Evolutionary conservation across 2,797 vertebrate genomes (phyloP), one percentile per base, ranked within the genome.

Genomic region (Dermochelys coriacea): DNA sequence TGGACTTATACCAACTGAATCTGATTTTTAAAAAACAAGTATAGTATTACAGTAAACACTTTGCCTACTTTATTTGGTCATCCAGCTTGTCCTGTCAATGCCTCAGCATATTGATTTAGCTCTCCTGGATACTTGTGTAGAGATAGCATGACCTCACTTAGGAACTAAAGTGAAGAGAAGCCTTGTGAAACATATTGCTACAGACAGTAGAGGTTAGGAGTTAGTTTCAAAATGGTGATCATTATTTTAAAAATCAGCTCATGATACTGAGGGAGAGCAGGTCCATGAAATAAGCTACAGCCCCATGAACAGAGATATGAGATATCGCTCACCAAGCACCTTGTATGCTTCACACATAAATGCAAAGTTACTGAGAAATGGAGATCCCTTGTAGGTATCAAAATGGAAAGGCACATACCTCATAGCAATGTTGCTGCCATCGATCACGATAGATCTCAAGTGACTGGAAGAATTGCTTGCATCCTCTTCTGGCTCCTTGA

Each of bases 401-500:
- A 37, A n/a, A 59, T 7, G 14, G 23, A 91, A 80, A 45, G 64
- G 55, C 49, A 80, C 98, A 98, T 98, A 99, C 99, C 99, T 99
- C 99, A 99, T 99, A 45, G 99, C 99, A 64, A 99, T 98, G 1
- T 99, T 99, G 98, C 99, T 99, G 85, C 99, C 99, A 0, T 99
- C 99, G 0, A 99, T 99, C 71, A 99, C 99, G 16, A 99, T 98
- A 4, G 99, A 98, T 91, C 99, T 98, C 97, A 99, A 97, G 68
- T 93, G 93, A 4, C 88, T 45, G 0, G 91, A 93, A 0, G 90
- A 51, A 18, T 98, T 98, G 2, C 59, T 37, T 5, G 95, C 96
- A 6, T 97, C 96, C 25, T 97, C 97, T 41, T 96, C 92, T 5
- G 86, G 91, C 45, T 68, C 47, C 50, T 92, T 93, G 1, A 47